These are phyloP conservation scores for Andrena bucephala DNA, from an alignment of 2,888 invertebrate species.

Conservation along the genomic window DNA sequence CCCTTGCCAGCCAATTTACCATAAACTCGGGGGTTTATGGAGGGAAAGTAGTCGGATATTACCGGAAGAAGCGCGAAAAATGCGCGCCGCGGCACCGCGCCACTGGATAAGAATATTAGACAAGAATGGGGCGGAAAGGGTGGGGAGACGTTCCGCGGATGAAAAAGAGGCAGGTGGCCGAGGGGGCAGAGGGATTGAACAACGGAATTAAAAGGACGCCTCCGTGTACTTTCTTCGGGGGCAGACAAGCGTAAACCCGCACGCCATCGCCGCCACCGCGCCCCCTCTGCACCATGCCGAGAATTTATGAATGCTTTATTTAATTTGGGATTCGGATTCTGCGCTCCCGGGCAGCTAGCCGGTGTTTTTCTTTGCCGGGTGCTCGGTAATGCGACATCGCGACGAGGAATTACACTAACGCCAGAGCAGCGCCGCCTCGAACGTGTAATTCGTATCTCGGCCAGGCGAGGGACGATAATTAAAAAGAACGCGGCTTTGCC, in stretches of 20 bases:
- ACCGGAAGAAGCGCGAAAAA: constrained; percentile 63
- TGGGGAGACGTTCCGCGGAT: constrained; percentile 44
- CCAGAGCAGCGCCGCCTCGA: constrained; percentile 18
- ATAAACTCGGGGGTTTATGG: constrained; percentile 76
- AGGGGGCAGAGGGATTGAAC: constrained; percentile 28
- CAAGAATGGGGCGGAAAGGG: constrained; percentile 37
- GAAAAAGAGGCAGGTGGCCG: constrained; percentile 36
- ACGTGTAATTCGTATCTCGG: constrained; percentile 56
- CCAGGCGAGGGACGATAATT: constrained; percentile 71
- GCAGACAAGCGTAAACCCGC: constrained; percentile 44
- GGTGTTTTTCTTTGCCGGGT: constrained; percentile 16
- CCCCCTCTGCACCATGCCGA: constrained; percentile 5
- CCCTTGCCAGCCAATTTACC: constrained; percentile 74
- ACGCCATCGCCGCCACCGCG: constrained; percentile 7
- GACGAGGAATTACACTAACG: constrained; percentile 23
- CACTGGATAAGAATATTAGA: constrained; percentile 74
- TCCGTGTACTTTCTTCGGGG: constrained; percentile 51
- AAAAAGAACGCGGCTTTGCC: constrained; percentile 72
- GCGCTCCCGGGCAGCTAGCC: constrained; percentile 9
- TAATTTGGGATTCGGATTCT: constrained; percentile 73
- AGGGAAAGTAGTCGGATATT: constrained; percentile 74
- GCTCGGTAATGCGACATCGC: constrained; percentile 20
- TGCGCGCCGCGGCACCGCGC: constrained; percentile 46
- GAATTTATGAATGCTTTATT: constrained; percentile 79
- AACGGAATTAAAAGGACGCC: constrained; percentile 63